Conservation (phyloP, 2,113 vertebrate genomes). For the Probosciger aterrimus region DNA sequence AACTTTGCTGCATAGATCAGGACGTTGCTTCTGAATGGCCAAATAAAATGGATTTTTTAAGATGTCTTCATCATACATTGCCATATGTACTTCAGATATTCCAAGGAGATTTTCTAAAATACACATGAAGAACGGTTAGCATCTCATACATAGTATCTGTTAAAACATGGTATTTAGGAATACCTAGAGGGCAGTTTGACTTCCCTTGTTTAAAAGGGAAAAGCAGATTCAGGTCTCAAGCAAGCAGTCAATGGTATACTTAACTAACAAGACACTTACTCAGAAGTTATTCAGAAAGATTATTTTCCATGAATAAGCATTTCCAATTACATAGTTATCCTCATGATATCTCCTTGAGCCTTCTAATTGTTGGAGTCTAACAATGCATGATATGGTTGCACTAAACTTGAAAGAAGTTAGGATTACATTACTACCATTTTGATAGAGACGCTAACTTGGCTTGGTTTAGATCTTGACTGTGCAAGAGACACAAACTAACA, state of each 20-base stretch:
- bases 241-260: background rate
- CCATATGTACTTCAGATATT: conserved; percentile 85
- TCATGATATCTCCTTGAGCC: background rate
- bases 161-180: background rate
- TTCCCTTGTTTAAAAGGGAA: background rate
- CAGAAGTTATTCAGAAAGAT: background rate
- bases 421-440: background rate
- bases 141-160: background rate
- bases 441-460: background rate
- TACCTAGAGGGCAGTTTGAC: background rate
- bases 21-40: conserved; percentile 87
- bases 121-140: background rate
- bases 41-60: conserved; percentile 93
- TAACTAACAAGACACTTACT: background rate
- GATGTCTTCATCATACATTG: conserved; percentile 97
- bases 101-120: conserved; percentile 47
- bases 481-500: background rate
- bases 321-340: background rate
- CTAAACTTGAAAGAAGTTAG: background rate
- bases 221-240: background rate
- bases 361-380: background rate
- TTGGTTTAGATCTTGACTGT: too few relatives aligned
- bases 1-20: conserved; percentile 85
- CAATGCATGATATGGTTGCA: accelerated
- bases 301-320: background rate